These are phyloP conservation scores for Vollenhovia emeryi DNA, from an alignment of 1,140 invertebrate genomes.

Conservation along the genomic window DNA sequence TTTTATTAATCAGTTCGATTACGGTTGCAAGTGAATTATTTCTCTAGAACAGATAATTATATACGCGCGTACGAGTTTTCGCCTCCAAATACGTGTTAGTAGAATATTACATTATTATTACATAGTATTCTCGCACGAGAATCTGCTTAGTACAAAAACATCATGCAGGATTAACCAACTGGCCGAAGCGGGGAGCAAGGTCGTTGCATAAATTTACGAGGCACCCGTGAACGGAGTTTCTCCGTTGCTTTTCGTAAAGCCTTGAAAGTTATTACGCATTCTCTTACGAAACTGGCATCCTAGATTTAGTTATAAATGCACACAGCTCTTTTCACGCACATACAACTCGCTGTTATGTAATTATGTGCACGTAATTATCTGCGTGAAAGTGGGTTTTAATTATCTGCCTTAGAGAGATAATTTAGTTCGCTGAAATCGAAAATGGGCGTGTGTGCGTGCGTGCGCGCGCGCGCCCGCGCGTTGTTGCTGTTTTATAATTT, in stretches of 20 bases:
- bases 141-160: slow-evolving; percentile 53
- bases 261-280: slow-evolving; percentile 53
- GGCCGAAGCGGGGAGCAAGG: slow-evolving; percentile 50
- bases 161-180: slow-evolving; percentile 37
- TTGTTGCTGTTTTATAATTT: background rate
- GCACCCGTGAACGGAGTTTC: slow-evolving; percentile 46
- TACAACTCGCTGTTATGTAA: background rate
- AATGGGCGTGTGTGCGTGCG: background rate
- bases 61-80: background rate
- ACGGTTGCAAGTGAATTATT: slow-evolving; percentile 4
- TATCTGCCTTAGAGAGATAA: background rate
- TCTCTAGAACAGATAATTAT: background rate
- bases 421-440: background rate
- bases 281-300: slow-evolving; percentile 40
- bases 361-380: slow-evolving; percentile 29
- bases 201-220: slow-evolving; percentile 57
- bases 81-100: slow-evolving; percentile 6
- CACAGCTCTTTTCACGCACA: slow-evolving; percentile 9
- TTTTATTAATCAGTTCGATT: background rate
- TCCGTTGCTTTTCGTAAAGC: slow-evolving; percentile 49
- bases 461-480: no score
- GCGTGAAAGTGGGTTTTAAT: background rate
- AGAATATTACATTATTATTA: slow-evolving; percentile 42
- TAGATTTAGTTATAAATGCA: slow-evolving; percentile 32
- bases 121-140: slow-evolving; percentile 34